phyloP scores from a whole-genome alignment of 2,888 invertebrate species.

The Pachliopta kotzebuea region DNA sequence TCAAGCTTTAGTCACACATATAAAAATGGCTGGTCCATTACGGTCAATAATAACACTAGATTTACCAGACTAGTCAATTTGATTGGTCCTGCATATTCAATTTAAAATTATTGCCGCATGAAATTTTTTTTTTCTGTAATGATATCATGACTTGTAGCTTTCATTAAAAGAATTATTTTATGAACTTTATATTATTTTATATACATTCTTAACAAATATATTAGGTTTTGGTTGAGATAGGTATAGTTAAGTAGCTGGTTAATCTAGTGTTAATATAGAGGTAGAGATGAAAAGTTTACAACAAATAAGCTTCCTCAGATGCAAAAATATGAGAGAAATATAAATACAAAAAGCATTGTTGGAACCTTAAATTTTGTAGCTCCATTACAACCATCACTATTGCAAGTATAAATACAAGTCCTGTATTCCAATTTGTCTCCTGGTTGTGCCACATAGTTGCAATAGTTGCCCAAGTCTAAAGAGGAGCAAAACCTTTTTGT shows the following conservation, averaged over 20 bases:
- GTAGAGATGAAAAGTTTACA: conserved; percentile 1
- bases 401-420: conserved; percentile 93
- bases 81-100: too few relatives aligned
- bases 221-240: too few relatives aligned
- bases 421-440: conserved; percentile 93
- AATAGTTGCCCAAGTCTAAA: conserved; percentile 92
- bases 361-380: conserved; percentile 53
- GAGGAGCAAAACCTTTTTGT: conserved; percentile 94
- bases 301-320: conserved; percentile 17
- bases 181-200: too few relatives aligned
- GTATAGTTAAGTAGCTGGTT: too few relatives aligned
- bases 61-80: too few relatives aligned
- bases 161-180: too few relatives aligned
- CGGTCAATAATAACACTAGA: too few relatives aligned
- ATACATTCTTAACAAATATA: too few relatives aligned
- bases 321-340: conserved; percentile 31
- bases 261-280: background rate
- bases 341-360: conserved; percentile 36
- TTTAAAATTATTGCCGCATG: too few relatives aligned
- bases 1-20: background rate
- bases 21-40: background rate
- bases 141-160: too few relatives aligned
- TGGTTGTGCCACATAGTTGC: conserved; percentile 91
- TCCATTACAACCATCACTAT: conserved; percentile 91
- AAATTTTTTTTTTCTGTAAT: too few relatives aligned